These are phyloP conservation scores for Leptobrachium ailaonicum DNA, from an alignment of 2,113 vertebrate genomes.

Conservation along the genomic window DNA sequence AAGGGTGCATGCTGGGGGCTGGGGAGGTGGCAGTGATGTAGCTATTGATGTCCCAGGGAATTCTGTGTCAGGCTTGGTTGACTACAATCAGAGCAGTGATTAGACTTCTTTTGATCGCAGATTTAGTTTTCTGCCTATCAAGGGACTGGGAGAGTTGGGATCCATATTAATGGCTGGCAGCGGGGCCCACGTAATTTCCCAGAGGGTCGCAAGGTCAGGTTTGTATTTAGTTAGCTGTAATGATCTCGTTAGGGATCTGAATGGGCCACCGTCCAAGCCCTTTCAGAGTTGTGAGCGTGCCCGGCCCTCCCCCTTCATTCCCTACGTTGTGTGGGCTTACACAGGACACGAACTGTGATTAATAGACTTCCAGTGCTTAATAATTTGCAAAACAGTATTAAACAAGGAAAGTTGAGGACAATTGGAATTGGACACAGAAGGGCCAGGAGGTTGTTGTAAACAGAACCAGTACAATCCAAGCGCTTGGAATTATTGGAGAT, in stretches of 20 bases:
- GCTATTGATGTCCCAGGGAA: slow-evolving; percentile 75
- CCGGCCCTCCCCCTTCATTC: slow-evolving; percentile 72
- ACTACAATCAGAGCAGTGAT: slow-evolving; percentile 82
- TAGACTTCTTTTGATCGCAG: slow-evolving; percentile 80
- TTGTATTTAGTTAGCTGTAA: slow-evolving; percentile 90
- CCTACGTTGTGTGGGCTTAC: slow-evolving; percentile 86
- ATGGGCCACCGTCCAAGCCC: slow-evolving; percentile 81
- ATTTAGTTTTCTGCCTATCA: slow-evolving; percentile 82
- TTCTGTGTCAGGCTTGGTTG: slow-evolving; percentile 83
- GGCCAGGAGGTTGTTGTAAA: slow-evolving; percentile 79
- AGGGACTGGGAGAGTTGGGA: slow-evolving; percentile 65
- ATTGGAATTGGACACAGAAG: slow-evolving; percentile 74
- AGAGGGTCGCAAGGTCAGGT: slow-evolving; percentile 79
- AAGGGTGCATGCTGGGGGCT: slow-evolving; percentile 65
- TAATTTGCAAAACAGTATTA: slow-evolving; percentile 91
- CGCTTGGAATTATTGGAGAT: slow-evolving; percentile 80
- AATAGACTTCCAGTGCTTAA: slow-evolving; percentile 88
- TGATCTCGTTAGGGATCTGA: slow-evolving; percentile 87
- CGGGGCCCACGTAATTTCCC: slow-evolving; percentile 74
- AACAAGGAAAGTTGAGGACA: slow-evolving; percentile 83
- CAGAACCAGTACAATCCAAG: slow-evolving; percentile 77
- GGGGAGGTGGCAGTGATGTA: slow-evolving; percentile 70
- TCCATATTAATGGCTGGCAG: slow-evolving; percentile 75
- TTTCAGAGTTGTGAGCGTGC: slow-evolving; percentile 80
- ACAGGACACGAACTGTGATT: slow-evolving; percentile 85